Evolutionary conservation across 2,797 vertebrate species (phyloP).

Genomic region (Cyclura pinguis): DNA sequence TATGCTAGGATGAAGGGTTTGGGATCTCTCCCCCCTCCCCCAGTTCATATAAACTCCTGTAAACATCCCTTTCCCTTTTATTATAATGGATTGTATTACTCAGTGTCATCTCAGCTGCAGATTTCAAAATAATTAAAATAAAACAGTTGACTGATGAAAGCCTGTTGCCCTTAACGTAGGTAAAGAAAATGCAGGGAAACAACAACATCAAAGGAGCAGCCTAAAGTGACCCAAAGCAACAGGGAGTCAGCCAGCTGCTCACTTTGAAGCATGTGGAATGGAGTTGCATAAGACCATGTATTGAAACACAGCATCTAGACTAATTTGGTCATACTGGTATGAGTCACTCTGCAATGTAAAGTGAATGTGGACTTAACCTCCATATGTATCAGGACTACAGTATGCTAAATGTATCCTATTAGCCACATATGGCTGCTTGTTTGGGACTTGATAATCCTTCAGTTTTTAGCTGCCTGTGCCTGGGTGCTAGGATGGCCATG

Average conservation of each 20-base stretch:
- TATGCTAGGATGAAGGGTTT: conserved; percentile 24
- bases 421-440: neutral
- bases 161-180: neutral
- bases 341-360: neutral
- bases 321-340: neutral
- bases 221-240: conserved; percentile 18
- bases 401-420: neutral
- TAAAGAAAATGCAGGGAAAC: conserved; percentile 11
- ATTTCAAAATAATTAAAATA: conserved; percentile 55
- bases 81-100: conserved; percentile 37
- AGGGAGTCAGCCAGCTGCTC: neutral
- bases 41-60: neutral
- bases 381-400: neutral
- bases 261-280: neutral
- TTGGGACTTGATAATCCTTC: neutral
- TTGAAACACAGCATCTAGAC: neutral
- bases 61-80: conserved; percentile 63
- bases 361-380: neutral
- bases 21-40: conserved; percentile 20
- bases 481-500: neutral
- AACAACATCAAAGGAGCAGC: neutral
- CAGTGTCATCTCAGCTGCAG: conserved; percentile 46
- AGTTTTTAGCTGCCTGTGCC: neutral
- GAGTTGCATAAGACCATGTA: neutral
- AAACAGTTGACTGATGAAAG: conserved; percentile 44